Evolutionary conservation across 2,888 invertebrate genomes (phyloP).

Genomic region (Colostygia pectinataria): DNA sequence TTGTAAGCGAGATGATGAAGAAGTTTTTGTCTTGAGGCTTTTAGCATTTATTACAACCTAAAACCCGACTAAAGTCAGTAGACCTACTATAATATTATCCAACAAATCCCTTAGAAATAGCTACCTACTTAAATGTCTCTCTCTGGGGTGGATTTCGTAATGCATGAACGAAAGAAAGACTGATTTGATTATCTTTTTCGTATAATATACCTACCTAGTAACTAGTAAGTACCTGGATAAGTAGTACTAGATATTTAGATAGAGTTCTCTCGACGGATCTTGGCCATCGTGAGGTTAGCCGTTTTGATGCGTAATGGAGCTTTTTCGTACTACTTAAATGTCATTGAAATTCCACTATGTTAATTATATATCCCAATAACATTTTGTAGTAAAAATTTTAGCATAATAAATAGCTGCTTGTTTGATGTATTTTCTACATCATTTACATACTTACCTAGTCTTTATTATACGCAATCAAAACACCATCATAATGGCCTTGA

Average conservation of each 20-base stretch:
- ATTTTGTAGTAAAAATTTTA: no score
- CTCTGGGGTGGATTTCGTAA: neutral
- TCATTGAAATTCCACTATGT: no score
- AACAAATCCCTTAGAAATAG: neutral
- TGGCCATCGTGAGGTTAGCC: no score
- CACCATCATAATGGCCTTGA: conserved; percentile 10
- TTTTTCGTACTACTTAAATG: no score
- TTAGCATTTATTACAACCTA: conserved; percentile 14
- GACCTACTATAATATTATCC: neutral
- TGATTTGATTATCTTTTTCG: neutral
- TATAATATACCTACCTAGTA: no score
- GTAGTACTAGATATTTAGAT: no score
- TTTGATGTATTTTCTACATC: neutral
- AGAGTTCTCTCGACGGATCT: no score
- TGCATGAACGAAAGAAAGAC: no score
- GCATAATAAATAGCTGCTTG: neutral
- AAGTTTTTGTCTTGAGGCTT: conserved; percentile 20
- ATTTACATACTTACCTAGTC: neutral
- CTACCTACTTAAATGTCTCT: neutral
- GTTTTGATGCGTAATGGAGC: no score
- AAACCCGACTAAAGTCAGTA: neutral
- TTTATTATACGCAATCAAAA: conserved; percentile 1
- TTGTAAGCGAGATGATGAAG: conserved; percentile 17
- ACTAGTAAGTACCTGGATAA: no score
- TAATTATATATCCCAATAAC: no score